Base-by-base conservation (phyloP, 2,888 invertebrate genomes). In the Pemphredon lugubris region DNA sequence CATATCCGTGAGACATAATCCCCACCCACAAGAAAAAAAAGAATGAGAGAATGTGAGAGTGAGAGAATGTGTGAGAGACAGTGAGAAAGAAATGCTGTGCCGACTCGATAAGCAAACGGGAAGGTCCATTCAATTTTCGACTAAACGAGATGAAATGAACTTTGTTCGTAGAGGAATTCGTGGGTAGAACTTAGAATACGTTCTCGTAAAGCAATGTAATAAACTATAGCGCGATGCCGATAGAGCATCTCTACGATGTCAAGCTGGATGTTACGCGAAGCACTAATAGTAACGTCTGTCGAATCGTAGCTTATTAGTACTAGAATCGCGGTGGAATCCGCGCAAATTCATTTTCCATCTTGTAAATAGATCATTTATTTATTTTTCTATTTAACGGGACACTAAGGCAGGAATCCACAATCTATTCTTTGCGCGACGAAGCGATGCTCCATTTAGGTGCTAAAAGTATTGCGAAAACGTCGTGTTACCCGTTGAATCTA, bases 281-380 rank as follows among this genome's bases (percentile, higher is more conserved):
- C 63, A 70, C 55, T 48, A 67, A 67, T 77, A 78, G 75, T 71
- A 65, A 78, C 75, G 69, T 78, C 66, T 76, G 58, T 77, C 67
- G 57, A 66, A 65, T 63, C 64, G 65, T 79, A 75, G 70, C 53
- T 81, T 53, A 69, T 65, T 78, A 79, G 79, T 71, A 73, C 61
- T 82, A 82, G 75, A 57, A 77, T 53, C 63, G 67, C 70, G 69
- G 61, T 47, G 40, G 47, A 40, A 39, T 9, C 64, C 66, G 73
- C 53, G 40, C 66, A 69, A 72, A 68, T 70, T 86, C 80, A 83
- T 85, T 86, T 86, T 75, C 75, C 84, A 87, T 86, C 83, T 79
- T 87, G 86, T 87, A 88, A 85, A 88, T 88, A 86, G 79, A n/a
- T 72, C 84, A 86, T 87, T 87, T 84, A 82, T 84, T 87, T 87